Base-by-base conservation (phyloP, 2,113 vertebrate species). In the Tragulus kanchil region DNA sequence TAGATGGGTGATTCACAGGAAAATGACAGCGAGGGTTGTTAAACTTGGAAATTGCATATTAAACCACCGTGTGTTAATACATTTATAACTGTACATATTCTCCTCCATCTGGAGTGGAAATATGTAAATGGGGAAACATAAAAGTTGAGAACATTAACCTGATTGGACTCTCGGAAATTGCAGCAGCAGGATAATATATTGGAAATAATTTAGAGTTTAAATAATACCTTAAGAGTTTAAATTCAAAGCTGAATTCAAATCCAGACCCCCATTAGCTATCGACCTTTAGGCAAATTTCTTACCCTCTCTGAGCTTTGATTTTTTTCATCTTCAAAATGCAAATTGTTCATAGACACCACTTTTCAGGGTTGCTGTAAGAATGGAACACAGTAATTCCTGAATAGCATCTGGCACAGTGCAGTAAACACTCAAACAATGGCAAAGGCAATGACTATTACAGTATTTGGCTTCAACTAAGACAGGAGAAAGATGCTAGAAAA, bases 91-190 rank as follows among this genome's bases (percentile, higher is more conserved):
- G 19, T 62, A 48, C 31, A 94, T 64, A 87, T 89, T 94, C 87
- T 79, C 91, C 87, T 28, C 79, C 75, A 95, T 93, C 89, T 92
- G 69, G 73, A 85, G 62, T 94, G 52, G 79, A 96, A 97, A 89
- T 54, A 77, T 65, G n/a, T 71, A 87, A 92, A 82, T 52, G 45
- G 28, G 54, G 26, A 78, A 78, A 64, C 31, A 94, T 82, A 45
- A 64, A 89, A 89, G 36, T 88, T 61, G 42, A 87, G n/a, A 92
- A 79, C 81, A 67, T 77, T 78, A 89, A 88, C 19, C n/a, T 81
- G 36, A 94, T 19, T 82, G 17, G 52, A 69, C 64, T 83, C 42
- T 11, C 71, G 28, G 28, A 89, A 88, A 89, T 6, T 73, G 11
- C 21, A 91, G 64, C 8, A 79, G 26, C 11, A 85, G n/a, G 21